A percentile compares a stretch with the other conserved stretches of the same genome.
phyloP scores from a whole-genome alignment of 1,140 invertebrate species.

The Homalodisca vitripennis region DNA sequence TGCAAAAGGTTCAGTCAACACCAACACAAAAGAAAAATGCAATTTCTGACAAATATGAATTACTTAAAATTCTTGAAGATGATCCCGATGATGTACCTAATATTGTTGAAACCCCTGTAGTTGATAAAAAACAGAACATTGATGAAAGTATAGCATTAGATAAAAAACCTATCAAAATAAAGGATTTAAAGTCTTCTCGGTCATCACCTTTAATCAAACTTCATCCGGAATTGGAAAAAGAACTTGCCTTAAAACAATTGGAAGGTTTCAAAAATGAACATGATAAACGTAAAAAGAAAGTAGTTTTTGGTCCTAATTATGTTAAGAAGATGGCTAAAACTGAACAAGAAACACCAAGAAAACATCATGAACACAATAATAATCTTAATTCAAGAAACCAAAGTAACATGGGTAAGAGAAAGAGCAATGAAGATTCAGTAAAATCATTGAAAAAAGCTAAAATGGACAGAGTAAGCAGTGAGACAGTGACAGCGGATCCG shows the following conservation, averaged over 20 bases:
- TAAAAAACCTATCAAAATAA: background rate
- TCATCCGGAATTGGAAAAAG: slow-evolving; percentile 50
- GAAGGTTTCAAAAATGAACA: slow-evolving; percentile 47
- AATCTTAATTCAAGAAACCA: background rate
- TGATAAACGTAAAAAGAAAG: background rate
- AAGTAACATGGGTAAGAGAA: background rate
- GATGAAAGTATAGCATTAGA: too few relatives aligned
- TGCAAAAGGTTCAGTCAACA: background rate
- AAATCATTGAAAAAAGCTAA: background rate
- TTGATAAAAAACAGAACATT: too few relatives aligned
- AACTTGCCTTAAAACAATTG: slow-evolving; percentile 55
- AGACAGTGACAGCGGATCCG: background rate
- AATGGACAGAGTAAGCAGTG: slow-evolving; percentile 6
- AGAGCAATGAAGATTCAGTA: background rate
- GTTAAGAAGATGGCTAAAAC: too few relatives aligned
- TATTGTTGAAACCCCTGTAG: background rate
- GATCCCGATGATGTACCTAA: slow-evolving; percentile 46
- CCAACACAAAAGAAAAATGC: background rate
- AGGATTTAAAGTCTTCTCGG: background rate
- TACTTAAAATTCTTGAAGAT: slow-evolving; percentile 53
- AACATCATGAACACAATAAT: slow-evolving; percentile 27
- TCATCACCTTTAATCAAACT: slow-evolving; percentile 44
- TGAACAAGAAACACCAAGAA: slow-evolving; percentile 23
- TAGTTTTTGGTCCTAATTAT: slow-evolving; percentile 35
- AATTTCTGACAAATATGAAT: slow-evolving; percentile 47